Evolutionary conservation across 2,888 invertebrate species (phyloP), one percentile per base, ranked within the genome.

Genomic region (Exocentrus adspersus): DNA sequence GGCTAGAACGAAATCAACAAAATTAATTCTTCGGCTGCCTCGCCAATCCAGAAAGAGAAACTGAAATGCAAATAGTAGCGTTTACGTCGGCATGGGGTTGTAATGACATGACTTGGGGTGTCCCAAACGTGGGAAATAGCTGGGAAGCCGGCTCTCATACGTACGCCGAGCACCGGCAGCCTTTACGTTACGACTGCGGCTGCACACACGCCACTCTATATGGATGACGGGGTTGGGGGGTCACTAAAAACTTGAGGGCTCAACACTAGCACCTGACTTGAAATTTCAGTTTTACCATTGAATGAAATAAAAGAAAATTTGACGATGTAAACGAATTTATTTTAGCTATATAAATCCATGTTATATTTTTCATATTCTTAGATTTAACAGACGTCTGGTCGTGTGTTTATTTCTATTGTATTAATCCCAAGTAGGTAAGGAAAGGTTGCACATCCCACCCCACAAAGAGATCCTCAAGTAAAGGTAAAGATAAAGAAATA

Each of bases 71-170:
- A 77, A 77, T 77, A 77, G 71, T 73, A 71, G 69, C 70, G 64
- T 63, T 57, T 62, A 64, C 59, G 63, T 52, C 71, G 68, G 73
- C 69, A 75, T 76, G 75, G 78, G 79, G 78, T 78, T 79, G 77
- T 72, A 75, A 75, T 77, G 76, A 78, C 77, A 79, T 76, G 76
- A 77, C 77, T 75, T 79, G 72, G 81, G 80, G 80, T 79, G 78
- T 71, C 67, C 73, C 70, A 77, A 79, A 79, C 81, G 81, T 81
- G 81, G 81, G 81, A 81, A 81, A 79, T 79, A 74, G 73, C 75
- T 75, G 73, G 75, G 75, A 76, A 78, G 74, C 74, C 75, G 76
- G 76, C 81, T 81, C 81, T 81, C 81, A 81, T 81, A 78, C 76
- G 71, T 67, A 70, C 70, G 69, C 62, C 71, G 68, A 67, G 67